Conservation (phyloP, 2,888 invertebrate genomes). For the Norana najaformis region DNA sequence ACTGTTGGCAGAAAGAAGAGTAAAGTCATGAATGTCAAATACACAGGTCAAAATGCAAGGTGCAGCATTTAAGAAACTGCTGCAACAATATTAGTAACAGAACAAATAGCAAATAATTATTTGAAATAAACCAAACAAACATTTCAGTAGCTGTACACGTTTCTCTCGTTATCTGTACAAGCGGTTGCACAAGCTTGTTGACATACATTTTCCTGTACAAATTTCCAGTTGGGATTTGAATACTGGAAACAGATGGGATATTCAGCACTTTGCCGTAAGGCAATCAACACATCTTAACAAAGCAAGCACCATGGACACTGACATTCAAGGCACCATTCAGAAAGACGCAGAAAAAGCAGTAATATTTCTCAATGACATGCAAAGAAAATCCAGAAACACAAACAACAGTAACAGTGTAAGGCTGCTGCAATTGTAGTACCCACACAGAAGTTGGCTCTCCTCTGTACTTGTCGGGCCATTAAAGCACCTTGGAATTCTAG, state of each 20-base stretch:
- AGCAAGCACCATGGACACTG: neutral
- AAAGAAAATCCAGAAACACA: slow-evolving; percentile 1
- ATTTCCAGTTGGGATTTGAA: neutral
- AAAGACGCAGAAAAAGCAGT: neutral
- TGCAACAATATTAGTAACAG: neutral
- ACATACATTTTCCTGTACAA: neutral
- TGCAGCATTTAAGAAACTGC: neutral
- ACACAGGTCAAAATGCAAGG: neutral
- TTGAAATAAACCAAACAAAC: neutral
- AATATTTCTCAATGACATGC: neutral
- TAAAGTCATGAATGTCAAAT: neutral
- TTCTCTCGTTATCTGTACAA: neutral
- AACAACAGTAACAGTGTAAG: neutral
- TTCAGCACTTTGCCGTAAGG: neutral
- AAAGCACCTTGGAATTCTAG: neutral
- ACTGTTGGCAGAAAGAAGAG: slow-evolving; percentile 1
- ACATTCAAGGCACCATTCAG: neutral
- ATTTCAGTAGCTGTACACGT: neutral
- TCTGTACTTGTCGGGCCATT: neutral
- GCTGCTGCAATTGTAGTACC: neutral
- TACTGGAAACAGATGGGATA: neutral
- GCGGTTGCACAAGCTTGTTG: neutral
- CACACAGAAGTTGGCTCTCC: neutral
- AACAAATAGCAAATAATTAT: slow-evolving; percentile 1
- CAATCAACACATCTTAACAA: neutral